Conservation (phyloP, 2,113 vertebrate genomes). For the Aix galericulata region DNA sequence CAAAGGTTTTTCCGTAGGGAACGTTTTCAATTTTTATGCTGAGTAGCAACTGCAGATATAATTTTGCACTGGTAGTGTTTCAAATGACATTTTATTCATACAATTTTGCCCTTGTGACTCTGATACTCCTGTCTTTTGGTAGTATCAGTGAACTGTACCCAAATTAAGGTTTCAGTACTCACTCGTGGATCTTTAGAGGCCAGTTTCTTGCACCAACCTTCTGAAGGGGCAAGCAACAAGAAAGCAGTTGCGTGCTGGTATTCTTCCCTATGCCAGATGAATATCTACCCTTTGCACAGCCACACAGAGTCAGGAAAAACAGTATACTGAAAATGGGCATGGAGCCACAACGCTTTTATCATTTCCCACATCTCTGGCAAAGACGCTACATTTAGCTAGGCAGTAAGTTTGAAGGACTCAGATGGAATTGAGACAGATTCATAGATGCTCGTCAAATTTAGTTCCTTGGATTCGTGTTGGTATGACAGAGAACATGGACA, state of each 20-base stretch:
- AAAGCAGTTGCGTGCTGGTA: too few relatives aligned
- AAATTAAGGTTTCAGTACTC: background rate
- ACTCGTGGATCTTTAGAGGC: background rate
- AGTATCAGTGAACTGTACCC: background rate
- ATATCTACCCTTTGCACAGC: background rate
- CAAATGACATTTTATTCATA: background rate
- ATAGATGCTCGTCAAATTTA: background rate
- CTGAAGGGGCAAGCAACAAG: background rate
- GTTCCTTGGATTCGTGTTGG: background rate
- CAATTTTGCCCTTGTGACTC: background rate
- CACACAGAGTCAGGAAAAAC: background rate
- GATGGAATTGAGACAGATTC: background rate
- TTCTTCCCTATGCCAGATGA: background rate
- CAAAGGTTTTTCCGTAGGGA: background rate
- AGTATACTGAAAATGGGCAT: background rate
- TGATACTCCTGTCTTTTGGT: background rate
- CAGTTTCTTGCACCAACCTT: background rate
- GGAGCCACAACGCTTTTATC: background rate
- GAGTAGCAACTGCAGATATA: background rate
- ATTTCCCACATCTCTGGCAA: background rate
- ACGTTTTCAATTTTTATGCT: background rate
- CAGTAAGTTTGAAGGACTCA: background rate
- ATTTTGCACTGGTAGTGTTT: background rate
- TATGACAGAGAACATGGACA: background rate
- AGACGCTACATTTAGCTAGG: background rate